A percentile compares a stretch with the other conserved stretches of the same genome.
Evolutionary conservation across 2,797 vertebrate species (phyloP).

Genomic region (Gallinago nigripennis): DNA sequence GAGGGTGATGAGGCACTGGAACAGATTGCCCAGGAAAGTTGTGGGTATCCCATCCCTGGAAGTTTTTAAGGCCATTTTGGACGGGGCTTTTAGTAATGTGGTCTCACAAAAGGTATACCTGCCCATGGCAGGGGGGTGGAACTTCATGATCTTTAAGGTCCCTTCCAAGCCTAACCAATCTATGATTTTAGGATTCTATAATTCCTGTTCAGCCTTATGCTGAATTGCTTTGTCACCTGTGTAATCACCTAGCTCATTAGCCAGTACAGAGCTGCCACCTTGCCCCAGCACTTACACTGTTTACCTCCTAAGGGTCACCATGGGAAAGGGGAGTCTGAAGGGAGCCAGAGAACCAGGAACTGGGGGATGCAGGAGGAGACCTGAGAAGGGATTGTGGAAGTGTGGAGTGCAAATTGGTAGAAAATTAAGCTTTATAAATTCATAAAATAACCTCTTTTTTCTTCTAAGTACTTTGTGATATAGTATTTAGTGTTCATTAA

Average conservation of each 20-base stretch:
- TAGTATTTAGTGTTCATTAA: background rate
- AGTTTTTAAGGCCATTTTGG: no score
- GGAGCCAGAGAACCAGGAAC: fast-evolving
- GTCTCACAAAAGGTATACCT: no score
- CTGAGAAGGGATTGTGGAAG: background rate
- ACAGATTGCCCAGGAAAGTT: no score
- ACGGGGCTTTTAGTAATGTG: no score
- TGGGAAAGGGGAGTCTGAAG: background rate
- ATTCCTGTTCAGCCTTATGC: background rate
- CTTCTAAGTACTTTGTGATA: background rate
- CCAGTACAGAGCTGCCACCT: fast-evolving
- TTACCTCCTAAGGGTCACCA: background rate
- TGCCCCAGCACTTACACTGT: no score
- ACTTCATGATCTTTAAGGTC: no score
- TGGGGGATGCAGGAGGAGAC: background rate
- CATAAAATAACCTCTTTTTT: background rate
- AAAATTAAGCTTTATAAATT: background rate
- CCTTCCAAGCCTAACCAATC: no score
- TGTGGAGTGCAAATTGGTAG: background rate
- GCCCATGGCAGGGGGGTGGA: no score
- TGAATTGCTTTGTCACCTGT: fast-evolving
- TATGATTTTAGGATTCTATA: no score
- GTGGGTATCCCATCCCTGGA: no score
- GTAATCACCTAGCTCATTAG: background rate
- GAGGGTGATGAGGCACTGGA: no score